Percentiles rank a stretch among this genome's conserved stretches.
phyloP scores from a whole-genome alignment of 2,113 vertebrate genomes.

The Anoura caudifer region DNA sequence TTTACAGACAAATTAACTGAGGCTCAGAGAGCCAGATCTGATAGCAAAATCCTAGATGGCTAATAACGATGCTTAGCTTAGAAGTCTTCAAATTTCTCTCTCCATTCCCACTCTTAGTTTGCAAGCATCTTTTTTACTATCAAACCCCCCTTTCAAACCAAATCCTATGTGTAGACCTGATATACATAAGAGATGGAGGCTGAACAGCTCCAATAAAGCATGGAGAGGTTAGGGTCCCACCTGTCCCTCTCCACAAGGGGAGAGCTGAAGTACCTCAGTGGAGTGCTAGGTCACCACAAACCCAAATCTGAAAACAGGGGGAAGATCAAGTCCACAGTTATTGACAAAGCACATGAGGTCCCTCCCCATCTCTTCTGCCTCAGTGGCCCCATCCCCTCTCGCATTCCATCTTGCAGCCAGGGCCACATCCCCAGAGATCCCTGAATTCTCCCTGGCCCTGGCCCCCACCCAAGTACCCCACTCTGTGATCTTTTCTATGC shows the following conservation, averaged over 20 bases:
- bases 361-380: neutral
- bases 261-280: neutral
- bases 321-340: neutral
- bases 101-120: neutral
- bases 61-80: neutral
- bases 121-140: neutral
- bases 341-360: neutral
- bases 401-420: neutral
- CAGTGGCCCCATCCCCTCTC: fast-evolving
- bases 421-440: neutral
- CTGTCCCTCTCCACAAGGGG: too few species aligned
- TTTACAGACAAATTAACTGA: neutral
- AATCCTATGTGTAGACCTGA: neutral
- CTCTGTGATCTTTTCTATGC: neutral
- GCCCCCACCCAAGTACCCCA: too few species aligned
- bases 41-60: neutral
- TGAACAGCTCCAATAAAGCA: neutral
- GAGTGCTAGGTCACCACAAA: neutral
- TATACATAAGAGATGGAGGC: neutral
- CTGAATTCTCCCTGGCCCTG: neutral
- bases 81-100: neutral
- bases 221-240: neutral
- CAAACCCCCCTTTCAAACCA: neutral
- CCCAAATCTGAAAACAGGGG: neutral
- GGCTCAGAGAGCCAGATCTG: neutral